Percentiles rank a stretch among this genome's conserved stretches.
phyloP scores from a whole-genome alignment of 2,888 invertebrate genomes.

The Napeogenes sylphis region DNA sequence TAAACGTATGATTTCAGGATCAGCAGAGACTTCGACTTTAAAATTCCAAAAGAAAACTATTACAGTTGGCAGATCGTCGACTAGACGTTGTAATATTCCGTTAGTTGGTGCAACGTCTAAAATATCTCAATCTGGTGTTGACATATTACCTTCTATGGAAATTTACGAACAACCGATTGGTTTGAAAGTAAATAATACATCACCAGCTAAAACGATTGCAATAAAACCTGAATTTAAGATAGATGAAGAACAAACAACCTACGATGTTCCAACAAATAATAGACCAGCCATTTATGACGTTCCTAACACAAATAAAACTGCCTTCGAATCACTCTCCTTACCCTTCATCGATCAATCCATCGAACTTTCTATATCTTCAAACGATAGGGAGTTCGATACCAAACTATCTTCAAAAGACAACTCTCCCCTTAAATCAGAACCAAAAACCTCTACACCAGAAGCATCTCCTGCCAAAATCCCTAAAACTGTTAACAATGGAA shows the following conservation, averaged over 20 bases:
- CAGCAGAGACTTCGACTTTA: conserved; percentile 62
- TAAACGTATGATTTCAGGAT: conserved; percentile 79
- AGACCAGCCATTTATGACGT: conserved; percentile 70
- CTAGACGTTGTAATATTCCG: conserved; percentile 67
- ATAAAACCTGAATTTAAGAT: conserved; percentile 61
- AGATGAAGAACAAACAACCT: conserved; percentile 55
- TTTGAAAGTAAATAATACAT: conserved; percentile 49
- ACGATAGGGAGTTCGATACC: conserved; percentile 73
- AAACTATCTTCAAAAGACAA: conserved; percentile 65
- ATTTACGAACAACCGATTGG: conserved; percentile 65
- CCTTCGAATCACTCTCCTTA: conserved; percentile 66
- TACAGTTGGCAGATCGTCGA: conserved; percentile 55
- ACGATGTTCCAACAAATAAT: conserved; percentile 71
- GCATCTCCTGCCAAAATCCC: conserved; percentile 54
- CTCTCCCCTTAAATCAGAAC: conserved; percentile 55
- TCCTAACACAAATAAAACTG: conserved; percentile 62
- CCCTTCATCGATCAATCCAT: conserved; percentile 73
- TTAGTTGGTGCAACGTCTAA: conserved; percentile 73
- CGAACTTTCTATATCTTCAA: conserved; percentile 68
- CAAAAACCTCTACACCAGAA: conserved; percentile 46
- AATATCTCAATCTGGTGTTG: conserved; percentile 71
- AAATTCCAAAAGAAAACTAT: conserved; percentile 65
- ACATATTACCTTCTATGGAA: conserved; percentile 67
- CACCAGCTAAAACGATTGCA: conserved; percentile 38
- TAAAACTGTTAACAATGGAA: conserved; percentile 48